Conservation (phyloP, 2,888 invertebrate genomes). For the Erpobdella octoculata region DNA sequence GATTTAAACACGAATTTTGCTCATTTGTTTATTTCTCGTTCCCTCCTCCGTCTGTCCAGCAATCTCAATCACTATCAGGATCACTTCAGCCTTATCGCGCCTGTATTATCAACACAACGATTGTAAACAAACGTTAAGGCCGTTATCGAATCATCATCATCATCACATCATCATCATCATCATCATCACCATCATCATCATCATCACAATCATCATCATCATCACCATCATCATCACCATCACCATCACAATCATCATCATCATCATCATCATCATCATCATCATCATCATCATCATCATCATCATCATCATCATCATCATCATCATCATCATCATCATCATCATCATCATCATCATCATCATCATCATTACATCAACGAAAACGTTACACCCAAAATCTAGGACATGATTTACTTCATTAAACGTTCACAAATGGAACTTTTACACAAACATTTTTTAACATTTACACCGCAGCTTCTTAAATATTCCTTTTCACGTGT, state of each 20-base stretch:
- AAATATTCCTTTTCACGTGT: not conserved
- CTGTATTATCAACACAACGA: too few relatives aligned
- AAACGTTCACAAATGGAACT: too few relatives aligned
- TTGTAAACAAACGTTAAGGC: not conserved
- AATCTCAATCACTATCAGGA: not conserved
- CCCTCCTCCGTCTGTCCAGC: too few relatives aligned
- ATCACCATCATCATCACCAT: not conserved
- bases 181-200: not conserved
- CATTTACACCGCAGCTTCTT: not conserved
- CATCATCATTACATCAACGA: not conserved
- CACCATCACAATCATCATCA: not conserved
- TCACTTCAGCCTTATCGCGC: too few relatives aligned
- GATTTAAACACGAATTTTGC: too few relatives aligned
- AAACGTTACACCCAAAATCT: too few relatives aligned
- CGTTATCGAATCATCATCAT: not conserved
- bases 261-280: conserved; percentile 22
- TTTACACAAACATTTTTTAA: not conserved
- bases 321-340: conserved; percentile 18
- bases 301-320: conserved; percentile 9
- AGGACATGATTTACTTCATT: too few relatives aligned
- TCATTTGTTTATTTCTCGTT: too few relatives aligned
- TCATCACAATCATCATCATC: not conserved
- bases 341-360: not conserved
- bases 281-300: conserved; percentile 12
- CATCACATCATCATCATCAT: not conserved